Evolutionary conservation across 1,140 invertebrate genomes (phyloP).

Genomic region (Platyura marginata): DNA sequence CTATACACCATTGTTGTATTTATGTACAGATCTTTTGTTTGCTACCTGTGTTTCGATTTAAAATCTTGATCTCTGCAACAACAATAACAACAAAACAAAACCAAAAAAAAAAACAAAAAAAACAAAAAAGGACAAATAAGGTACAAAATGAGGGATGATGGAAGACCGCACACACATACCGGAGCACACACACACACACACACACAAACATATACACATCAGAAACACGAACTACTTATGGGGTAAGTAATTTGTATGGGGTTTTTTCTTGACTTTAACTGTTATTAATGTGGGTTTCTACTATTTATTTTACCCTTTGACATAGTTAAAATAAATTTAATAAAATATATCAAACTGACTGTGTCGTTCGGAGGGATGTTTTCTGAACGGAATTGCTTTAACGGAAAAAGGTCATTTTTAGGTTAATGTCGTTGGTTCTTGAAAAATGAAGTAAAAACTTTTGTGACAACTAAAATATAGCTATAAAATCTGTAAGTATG

Average conservation of each 20-base stretch:
- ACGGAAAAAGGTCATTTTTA: no score
- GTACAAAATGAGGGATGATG: neutral
- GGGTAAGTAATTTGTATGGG: neutral
- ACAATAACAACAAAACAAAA: no score
- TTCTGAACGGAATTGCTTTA: no score
- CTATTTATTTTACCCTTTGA: neutral
- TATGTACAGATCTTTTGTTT: neutral
- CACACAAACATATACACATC: neutral
- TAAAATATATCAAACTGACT: no score
- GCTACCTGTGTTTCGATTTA: neutral
- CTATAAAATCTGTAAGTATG: no score
- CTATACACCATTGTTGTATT: neutral
- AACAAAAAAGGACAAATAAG: neutral
- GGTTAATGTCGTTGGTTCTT: no score
- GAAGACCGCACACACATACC: neutral
- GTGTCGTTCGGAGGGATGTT: no score
- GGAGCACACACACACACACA: no score
- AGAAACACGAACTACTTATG: neutral
- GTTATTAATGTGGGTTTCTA: conserved; percentile 5
- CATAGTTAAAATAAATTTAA: neutral
- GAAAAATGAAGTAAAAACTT: no score
- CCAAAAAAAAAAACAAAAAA: no score
- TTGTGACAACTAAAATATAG: no score
- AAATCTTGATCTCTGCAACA: neutral
- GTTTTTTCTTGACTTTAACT: neutral